Base-by-base conservation (phyloP, 2,113 vertebrate species). In the Procavia capensis region DNA sequence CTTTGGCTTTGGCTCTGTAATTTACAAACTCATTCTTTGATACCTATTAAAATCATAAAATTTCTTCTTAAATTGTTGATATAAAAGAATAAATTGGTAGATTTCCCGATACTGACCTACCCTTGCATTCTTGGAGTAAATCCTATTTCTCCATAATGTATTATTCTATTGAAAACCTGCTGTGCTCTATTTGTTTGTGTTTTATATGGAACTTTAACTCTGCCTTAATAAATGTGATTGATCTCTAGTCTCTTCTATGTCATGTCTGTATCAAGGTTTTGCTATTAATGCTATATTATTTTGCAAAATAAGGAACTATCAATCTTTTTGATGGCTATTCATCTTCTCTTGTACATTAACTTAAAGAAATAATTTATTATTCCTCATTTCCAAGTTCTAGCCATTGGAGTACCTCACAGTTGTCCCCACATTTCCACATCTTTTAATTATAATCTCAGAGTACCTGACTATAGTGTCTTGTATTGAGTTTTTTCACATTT, bases 151-250 rank as follows among this genome's bases (percentile, higher is more conserved):
- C 11, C 13, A 47, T 76, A n/a, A 54, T 80, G 0, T 84, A 87
- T 92, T 89, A 72, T 9, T 70, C 10, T 31, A 68, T 85, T 88
- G 59, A 20, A 63, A 91, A 14, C 70, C 88, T 88, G 17, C 20
- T 76, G 17, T 17, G 74, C 78, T 74, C n/a, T 43, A 16, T 41
- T 80, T 78, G 39, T 63, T 89, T 79, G 27, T 88, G 80, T 70
- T 95, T 61, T 88, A 31, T 88, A 39, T 85, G n/a, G 13, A 81
- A 93, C n/a, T 93, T 88, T 57, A 14, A 9, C 54, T 85, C 13
- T 75, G 29, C 88, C 81, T 76, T n/a, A 66, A 24, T 63, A 29
- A 90, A 66, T 87, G 22, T 0, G 83, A 63, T 85, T 91, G 75
- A 2, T 91, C 36, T 88, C 59, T 86, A 83, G 41, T 89, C 9